Conservation (phyloP, 2,888 invertebrate species). For the Andrena minutula region DNA sequence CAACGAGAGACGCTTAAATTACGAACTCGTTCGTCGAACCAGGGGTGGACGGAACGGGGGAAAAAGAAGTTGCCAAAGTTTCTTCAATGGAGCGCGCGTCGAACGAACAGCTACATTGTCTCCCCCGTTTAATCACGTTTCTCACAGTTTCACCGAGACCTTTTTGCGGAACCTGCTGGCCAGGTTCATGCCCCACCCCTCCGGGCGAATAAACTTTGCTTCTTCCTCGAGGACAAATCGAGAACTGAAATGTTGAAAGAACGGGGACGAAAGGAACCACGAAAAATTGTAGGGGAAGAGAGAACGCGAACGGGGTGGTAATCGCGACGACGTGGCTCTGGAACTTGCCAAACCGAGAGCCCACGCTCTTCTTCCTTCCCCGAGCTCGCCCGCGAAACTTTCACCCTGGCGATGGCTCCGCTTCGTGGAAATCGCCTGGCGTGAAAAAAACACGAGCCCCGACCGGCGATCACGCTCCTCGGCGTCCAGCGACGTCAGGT, state of each 20-base stretch:
- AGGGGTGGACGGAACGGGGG: slow-evolving; percentile 11
- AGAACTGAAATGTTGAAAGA: slow-evolving; percentile 41
- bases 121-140: slow-evolving; percentile 71
- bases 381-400: slow-evolving; percentile 66
- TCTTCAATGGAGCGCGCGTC: slow-evolving; percentile 40
- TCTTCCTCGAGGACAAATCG: slow-evolving; percentile 36
- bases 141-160: slow-evolving; percentile 58
- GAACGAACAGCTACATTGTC: slow-evolving; percentile 62
- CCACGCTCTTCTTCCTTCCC: slow-evolving; percentile 26
- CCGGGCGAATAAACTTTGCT: slow-evolving; percentile 67
- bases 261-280: slow-evolving; percentile 2
- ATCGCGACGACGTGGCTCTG: slow-evolving; percentile 58
- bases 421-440: slow-evolving; percentile 2
- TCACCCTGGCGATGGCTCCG: slow-evolving; percentile 44
- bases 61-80: slow-evolving; percentile 56
- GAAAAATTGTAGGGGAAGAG: slow-evolving; percentile 41
- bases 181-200: slow-evolving; percentile 6
- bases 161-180: slow-evolving; percentile 54
- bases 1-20: slow-evolving; percentile 58
- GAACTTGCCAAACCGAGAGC: slow-evolving; percentile 63
- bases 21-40: slow-evolving; percentile 29
- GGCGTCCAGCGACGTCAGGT: not conserved
- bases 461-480: not conserved
- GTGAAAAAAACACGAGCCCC: too few species aligned
- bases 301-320: slow-evolving; percentile 55